phyloP scores from a whole-genome alignment of 2,888 invertebrate species.

The Entomobrya multifasciata region DNA sequence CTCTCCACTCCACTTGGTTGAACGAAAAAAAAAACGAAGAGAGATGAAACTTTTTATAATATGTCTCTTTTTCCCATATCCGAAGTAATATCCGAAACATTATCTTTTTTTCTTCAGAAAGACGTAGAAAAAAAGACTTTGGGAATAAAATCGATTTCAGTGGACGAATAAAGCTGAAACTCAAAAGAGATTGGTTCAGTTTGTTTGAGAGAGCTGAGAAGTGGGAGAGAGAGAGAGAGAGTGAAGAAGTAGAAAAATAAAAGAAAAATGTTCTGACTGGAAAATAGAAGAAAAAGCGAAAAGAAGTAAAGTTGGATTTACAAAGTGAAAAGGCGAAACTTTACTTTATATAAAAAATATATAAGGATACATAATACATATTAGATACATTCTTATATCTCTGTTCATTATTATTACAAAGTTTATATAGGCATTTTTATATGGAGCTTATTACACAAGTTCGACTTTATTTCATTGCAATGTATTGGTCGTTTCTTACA shows the following conservation, averaged over 20 bases:
- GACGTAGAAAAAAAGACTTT: conserved; percentile 65
- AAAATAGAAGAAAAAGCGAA: conserved; percentile 57
- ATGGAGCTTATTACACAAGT: not conserved
- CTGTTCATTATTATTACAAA: too few relatives aligned
- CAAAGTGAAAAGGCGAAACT: conserved; percentile 68
- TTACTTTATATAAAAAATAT: conserved; percentile 3
- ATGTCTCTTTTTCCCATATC: conserved; percentile 69
- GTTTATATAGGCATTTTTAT: too few relatives aligned
- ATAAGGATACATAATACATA: not conserved
- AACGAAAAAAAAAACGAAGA: conserved; percentile 37
- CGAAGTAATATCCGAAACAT: conserved; percentile 73
- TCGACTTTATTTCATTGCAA: not conserved
- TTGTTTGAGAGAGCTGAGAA: conserved; percentile 62
- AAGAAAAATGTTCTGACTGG: conserved; percentile 46
- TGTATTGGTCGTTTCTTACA: conserved; percentile 29
- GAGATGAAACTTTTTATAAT: conserved; percentile 72
- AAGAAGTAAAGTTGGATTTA: conserved; percentile 68
- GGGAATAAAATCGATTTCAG: conserved; percentile 72
- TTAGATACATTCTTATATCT: not conserved
- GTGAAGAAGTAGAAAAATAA: conserved; percentile 28
- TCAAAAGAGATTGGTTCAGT: conserved; percentile 64
- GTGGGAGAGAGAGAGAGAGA: conserved; percentile 7
- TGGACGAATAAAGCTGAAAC: conserved; percentile 70
- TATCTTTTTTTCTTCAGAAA: conserved; percentile 68
- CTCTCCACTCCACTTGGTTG: conserved; percentile 53